These are phyloP conservation scores for Chaetura pelagica DNA, from an alignment of 2,113 vertebrate species.

Conservation along the genomic window DNA sequence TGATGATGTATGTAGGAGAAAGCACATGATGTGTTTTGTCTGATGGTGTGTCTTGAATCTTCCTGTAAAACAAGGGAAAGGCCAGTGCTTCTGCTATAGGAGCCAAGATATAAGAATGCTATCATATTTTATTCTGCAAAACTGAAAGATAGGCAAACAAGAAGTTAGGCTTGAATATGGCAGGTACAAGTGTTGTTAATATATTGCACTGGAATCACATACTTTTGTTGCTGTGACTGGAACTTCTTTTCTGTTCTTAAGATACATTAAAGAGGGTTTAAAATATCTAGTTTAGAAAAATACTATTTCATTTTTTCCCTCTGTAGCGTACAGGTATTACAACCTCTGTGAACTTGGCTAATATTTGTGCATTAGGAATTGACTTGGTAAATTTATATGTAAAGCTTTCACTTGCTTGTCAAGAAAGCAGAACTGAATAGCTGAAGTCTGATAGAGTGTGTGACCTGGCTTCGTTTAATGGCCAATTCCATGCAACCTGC, in stretches of 20 bases:
- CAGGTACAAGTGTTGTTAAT: not conserved
- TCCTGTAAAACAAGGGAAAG: not conserved
- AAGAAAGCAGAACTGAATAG: not conserved
- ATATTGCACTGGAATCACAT: conserved; percentile 4
- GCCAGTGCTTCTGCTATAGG: not conserved
- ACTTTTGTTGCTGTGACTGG: not conserved
- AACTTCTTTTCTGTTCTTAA: not conserved
- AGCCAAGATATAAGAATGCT: conserved; percentile 3
- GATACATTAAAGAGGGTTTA: not conserved
- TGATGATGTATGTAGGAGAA: conserved; percentile 23
- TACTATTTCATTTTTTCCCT: not conserved
- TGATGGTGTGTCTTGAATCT: conserved; percentile 3
- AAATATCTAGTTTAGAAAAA: not conserved
- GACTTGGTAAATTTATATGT: conserved; percentile 1
- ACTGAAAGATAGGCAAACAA: not conserved
- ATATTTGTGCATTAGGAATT: conserved; percentile 9
- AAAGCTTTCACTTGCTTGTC: not conserved
- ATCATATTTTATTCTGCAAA: conserved; percentile 7
- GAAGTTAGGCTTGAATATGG: conserved; percentile 14
- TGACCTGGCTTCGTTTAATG: not conserved
- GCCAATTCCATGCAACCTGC: not conserved
- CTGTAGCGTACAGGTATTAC: not conserved
- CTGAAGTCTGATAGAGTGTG: not conserved
- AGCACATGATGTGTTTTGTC: conserved; percentile 18
- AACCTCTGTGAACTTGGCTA: not conserved